phyloP scores from a whole-genome alignment of 2,888 invertebrate genomes.

The Lymantria monacha region DNA sequence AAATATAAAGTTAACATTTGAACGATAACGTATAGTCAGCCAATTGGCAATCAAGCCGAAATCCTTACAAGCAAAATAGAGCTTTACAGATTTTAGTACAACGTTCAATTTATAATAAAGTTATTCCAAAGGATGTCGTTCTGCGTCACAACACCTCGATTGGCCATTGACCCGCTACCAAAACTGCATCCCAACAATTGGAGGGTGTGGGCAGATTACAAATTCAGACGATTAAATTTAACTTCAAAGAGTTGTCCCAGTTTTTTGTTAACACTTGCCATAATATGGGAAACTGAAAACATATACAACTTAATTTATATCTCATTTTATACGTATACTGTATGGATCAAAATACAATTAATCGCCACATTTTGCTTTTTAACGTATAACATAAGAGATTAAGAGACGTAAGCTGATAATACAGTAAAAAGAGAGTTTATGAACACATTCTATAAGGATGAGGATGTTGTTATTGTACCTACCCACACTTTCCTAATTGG shows the following conservation, averaged over 20 bases:
- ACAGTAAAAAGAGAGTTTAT: too few species aligned
- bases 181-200: conserved; percentile 28
- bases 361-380: too few species aligned
- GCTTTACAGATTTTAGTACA: not conserved
- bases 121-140: conserved; percentile 1
- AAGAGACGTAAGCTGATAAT: too few species aligned
- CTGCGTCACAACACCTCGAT: conserved; percentile 25
- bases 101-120: conserved; percentile 6
- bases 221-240: conserved; percentile 4
- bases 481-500: too few species aligned
- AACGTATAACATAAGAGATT: too few species aligned
- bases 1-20: not conserved
- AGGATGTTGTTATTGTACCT: too few species aligned
- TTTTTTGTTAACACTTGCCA: conserved; percentile 8
- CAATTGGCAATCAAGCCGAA: conserved; percentile 14
- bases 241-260: not conserved
- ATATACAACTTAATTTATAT: not conserved
- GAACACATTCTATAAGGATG: too few species aligned
- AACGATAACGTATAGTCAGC: not conserved
- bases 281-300: not conserved
- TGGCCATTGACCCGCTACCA: conserved; percentile 33
- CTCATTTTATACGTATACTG: too few species aligned
- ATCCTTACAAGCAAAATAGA: not conserved
- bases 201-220: conserved; percentile 16
- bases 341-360: too few species aligned